Evolutionary conservation across 2,113 vertebrate genomes (phyloP).

Genomic region (Corythornis cristatus): DNA sequence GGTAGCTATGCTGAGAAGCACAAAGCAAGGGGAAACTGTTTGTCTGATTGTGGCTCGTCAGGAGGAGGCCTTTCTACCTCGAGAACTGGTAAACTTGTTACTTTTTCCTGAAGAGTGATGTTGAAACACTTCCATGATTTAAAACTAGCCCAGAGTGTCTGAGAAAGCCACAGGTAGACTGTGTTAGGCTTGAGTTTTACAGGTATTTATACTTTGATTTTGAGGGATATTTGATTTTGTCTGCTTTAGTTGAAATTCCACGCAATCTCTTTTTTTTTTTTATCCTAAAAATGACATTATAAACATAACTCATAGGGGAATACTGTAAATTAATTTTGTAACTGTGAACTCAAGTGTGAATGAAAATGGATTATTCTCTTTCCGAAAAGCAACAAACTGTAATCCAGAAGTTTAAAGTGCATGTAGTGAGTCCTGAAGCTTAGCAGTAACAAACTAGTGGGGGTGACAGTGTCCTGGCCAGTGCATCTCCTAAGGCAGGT

Average conservation of each 20-base stretch:
- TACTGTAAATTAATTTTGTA: conserved; percentile 35
- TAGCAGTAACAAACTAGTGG: neutral
- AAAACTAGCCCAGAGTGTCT: neutral
- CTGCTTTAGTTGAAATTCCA: conserved; percentile 26
- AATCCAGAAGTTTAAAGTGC: neutral
- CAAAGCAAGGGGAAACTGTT: conserved; percentile 91
- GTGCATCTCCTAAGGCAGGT: neutral
- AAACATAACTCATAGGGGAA: neutral
- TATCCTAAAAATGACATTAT: conserved; percentile 42
- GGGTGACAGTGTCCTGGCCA: neutral
- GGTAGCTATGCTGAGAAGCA: conserved; percentile 92
- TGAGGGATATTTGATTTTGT: neutral
- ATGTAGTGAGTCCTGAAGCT: neutral
- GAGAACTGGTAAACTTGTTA: conserved; percentile 89
- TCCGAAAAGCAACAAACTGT: conserved; percentile 1
- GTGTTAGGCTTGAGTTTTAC: neutral
- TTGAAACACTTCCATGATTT: neutral
- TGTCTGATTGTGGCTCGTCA: conserved; percentile 87
- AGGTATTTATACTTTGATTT: neutral
- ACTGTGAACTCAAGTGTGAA: conserved; percentile 4
- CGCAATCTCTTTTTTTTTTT: conserved; percentile 57
- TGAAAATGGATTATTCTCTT: conserved; percentile 34
- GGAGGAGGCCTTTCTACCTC: conserved; percentile 90
- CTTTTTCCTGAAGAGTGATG: neutral
- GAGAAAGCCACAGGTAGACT: neutral